Evolutionary conservation across 2,113 vertebrate genomes (phyloP).

Genomic region (Scolopax mira): DNA sequence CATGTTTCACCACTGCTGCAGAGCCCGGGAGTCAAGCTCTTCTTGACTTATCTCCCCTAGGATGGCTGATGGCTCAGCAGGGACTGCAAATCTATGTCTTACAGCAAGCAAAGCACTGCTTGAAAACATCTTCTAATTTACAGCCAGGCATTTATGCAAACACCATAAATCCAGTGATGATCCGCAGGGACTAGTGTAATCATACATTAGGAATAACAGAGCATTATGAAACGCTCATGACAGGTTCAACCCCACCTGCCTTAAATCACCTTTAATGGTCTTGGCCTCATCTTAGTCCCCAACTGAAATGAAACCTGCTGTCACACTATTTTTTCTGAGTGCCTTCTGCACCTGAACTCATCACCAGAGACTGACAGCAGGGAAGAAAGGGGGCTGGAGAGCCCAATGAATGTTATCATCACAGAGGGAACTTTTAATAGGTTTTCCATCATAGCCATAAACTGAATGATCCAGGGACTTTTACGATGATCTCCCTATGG

Average conservation of each 20-base stretch:
- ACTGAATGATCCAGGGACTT: background rate
- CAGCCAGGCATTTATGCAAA: constrained; percentile 51
- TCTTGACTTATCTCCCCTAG: constrained; percentile 11
- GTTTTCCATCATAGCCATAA: constrained; percentile 52
- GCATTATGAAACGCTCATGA: constrained; percentile 47
- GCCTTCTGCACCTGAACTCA: constrained; percentile 18
- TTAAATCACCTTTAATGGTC: constrained; percentile 64
- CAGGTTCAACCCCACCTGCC: constrained; percentile 33
- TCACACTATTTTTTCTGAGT: constrained; percentile 6
- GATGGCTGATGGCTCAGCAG: constrained; percentile 34
- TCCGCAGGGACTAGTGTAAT: constrained; percentile 1
- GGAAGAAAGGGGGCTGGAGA: background rate
- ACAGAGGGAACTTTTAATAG: background rate
- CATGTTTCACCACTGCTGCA: constrained; percentile 1
- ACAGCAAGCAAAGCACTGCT: background rate
- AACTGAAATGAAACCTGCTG: constrained; percentile 45
- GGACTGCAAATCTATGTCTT: constrained; percentile 15
- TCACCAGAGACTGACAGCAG: background rate
- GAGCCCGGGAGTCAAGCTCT: constrained; percentile 1
- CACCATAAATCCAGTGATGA: constrained; percentile 48
- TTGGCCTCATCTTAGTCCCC: constrained; percentile 17
- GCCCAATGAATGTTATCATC: background rate
- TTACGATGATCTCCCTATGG: background rate
- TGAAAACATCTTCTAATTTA: constrained; percentile 60
- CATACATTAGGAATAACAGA: constrained; percentile 50